phyloP scores from a whole-genome alignment of 1,140 invertebrate genomes.

The Steinernema khuongi region DNA sequence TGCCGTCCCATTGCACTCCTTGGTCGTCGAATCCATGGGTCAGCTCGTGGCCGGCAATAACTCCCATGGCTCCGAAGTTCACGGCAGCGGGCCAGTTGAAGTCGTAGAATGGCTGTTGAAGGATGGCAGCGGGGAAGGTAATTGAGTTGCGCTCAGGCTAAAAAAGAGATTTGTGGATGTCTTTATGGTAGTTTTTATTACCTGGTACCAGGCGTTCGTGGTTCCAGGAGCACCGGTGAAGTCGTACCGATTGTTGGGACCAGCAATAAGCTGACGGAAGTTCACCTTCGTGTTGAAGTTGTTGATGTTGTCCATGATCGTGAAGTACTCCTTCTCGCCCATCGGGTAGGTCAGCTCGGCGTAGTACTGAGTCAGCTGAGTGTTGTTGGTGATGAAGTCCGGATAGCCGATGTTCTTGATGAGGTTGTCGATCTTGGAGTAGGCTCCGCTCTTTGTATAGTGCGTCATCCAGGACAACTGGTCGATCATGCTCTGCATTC shows the following conservation, averaged over 20 bases:
- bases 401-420: constrained; percentile 52
- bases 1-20: constrained; percentile 77
- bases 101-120: constrained; percentile 65
- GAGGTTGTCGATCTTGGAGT: constrained; percentile 47
- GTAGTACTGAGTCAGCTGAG: constrained; percentile 41
- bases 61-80: constrained; percentile 64
- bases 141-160: constrained; percentile 42
- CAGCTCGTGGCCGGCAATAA: constrained; percentile 65
- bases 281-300: constrained; percentile 28
- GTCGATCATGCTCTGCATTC: constrained; percentile 51
- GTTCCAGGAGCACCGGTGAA: constrained; percentile 64
- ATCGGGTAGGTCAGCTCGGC: constrained; percentile 26
- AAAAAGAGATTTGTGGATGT: constrained; percentile 41
- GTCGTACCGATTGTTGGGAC: constrained; percentile 59
- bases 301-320: constrained; percentile 17
- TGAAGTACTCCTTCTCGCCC: constrained; percentile 29
- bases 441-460: constrained; percentile 45
- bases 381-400: constrained; percentile 47
- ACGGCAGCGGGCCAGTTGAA: constrained; percentile 64
- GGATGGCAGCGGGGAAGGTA: constrained; percentile 50
- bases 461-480: constrained; percentile 47
- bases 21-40: constrained; percentile 61
- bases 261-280: constrained; percentile 28
- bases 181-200: constrained; percentile 68
- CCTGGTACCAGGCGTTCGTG: constrained; percentile 67